These are phyloP conservation scores for Nestor notabilis DNA, from an alignment of 2,113 vertebrate genomes.

Conservation along the genomic window DNA sequence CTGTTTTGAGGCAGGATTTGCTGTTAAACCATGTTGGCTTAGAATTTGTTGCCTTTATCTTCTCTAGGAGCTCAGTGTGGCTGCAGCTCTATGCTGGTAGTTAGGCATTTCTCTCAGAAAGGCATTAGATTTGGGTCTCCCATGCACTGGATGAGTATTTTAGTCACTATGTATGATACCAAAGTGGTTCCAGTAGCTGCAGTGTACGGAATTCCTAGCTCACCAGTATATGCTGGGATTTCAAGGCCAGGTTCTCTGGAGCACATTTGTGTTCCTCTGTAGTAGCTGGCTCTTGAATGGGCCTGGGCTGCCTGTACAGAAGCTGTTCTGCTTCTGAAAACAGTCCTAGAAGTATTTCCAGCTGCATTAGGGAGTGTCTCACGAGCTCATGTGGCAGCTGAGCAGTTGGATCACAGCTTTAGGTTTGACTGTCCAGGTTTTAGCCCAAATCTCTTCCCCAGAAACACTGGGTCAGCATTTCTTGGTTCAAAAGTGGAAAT, in stretches of 20 bases:
- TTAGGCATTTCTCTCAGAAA: not conserved
- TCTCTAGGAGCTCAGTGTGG: not conserved
- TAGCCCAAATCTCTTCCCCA: not conserved
- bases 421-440: not conserved
- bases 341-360: not conserved
- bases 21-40: not conserved
- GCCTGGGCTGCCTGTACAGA: not conserved
- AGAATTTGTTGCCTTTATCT: not conserved
- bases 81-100: not conserved
- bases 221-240: not conserved
- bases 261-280: not conserved
- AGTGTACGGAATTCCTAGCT: not conserved
- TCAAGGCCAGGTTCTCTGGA: not conserved
- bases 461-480: not conserved
- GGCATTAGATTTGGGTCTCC: not conserved
- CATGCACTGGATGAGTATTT: not conserved
- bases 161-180: accelerated
- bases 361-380: not conserved
- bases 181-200: not conserved
- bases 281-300: not conserved
- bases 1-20: not conserved
- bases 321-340: not conserved
- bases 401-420: not conserved
- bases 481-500: not conserved
- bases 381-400: not conserved